phyloP scores from a whole-genome alignment of 2,113 vertebrate species.

The Ellobius talpinus region DNA sequence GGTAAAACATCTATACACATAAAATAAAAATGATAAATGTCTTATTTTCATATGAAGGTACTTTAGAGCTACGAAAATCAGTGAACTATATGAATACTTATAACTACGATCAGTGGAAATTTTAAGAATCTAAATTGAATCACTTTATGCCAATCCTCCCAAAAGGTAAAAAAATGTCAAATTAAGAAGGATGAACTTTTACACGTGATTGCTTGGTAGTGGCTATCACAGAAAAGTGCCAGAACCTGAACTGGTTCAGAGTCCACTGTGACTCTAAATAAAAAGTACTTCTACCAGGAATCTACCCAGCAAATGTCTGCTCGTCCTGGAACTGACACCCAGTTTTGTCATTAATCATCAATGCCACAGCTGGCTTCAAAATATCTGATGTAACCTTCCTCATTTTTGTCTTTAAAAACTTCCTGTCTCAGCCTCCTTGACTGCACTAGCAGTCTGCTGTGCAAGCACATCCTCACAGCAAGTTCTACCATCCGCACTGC shows the following conservation, averaged over 20 bases:
- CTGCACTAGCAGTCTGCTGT: background rate
- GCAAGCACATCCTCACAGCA: background rate
- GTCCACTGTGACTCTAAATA: background rate
- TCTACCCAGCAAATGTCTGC: background rate
- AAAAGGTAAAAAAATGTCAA: background rate
- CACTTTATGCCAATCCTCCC: background rate
- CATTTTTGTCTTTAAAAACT: background rate
- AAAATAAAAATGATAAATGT: background rate
- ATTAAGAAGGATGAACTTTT: background rate
- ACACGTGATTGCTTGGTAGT: background rate
- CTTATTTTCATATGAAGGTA: constrained; percentile 20
- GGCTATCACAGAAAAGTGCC: background rate
- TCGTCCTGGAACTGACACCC: background rate
- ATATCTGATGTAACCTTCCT: background rate
- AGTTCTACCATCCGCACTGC: background rate
- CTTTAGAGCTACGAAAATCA: background rate
- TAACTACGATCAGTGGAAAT: background rate
- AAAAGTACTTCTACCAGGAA: background rate
- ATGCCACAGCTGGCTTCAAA: background rate
- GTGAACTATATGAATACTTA: background rate
- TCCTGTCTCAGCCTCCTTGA: background rate
- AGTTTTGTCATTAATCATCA: background rate
- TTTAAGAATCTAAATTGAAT: background rate
- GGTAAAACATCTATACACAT: background rate
- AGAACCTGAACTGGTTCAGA: background rate